Base-by-base conservation (phyloP, 2,113 vertebrate species). In the Leucopternis melanops region DNA sequence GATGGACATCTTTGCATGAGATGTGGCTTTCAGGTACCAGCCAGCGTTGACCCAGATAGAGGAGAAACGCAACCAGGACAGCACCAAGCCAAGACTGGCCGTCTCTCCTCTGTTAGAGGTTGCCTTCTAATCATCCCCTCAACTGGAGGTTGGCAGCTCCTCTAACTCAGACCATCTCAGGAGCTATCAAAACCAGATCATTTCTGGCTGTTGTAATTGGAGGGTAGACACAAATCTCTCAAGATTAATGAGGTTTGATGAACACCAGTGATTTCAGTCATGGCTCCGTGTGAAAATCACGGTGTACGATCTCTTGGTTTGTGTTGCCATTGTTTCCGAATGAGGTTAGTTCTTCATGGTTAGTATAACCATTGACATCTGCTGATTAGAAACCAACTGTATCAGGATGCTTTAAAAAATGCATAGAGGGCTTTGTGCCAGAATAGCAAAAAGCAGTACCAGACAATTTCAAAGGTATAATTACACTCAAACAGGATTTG, bases 111-210 rank as follows among this genome's bases (percentile, higher is more conserved):
- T 27, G 13, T 10, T 20, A 8, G 18, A 75, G 62, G 29, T 32
- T 73, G 49, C 7, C 23, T 32, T 61, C 29, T 50, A 3, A 3
- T 32, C 55, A 18, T 80, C 2, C 21, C 21, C 29, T 69, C 26
- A 13, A 0, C 26, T 22, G 63, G 44, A 54, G 20, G 11, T 5
- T 77, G 57, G 36, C 31, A 71, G 63, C n/a, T 92, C 29, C 59
- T 55, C 17, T 13, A 8, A 5, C 31, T 57, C 55, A 54, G 57
- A 14, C 9, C 19, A 2, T 65, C 65, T 49, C 32, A 6, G 57
- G 50, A 81, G 4, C 34, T 36, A 7, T 49, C 58, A 47, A 52
- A 79, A 6, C 14, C 0, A 0, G 25, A 8, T 34, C 3, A 0
- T 42, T 65, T 31, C 23, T n/a, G 72, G 12, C 63, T 29, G 2